These are phyloP conservation scores for Bostrychus sinensis DNA, from an alignment of 2,113 vertebrate genomes.

Conservation along the genomic window DNA sequence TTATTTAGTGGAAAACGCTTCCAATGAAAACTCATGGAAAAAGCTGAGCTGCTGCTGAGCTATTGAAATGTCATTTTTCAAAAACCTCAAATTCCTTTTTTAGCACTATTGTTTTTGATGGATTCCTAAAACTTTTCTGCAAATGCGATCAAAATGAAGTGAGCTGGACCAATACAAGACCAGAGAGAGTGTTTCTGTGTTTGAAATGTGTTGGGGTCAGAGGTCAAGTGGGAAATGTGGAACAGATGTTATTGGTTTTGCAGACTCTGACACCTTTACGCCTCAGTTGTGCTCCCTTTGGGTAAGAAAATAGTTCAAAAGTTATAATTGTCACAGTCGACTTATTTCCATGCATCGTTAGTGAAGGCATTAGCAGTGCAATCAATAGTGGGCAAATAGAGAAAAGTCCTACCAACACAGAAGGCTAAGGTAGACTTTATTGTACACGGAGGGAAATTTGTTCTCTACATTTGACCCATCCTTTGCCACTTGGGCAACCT, in stretches of 20 bases:
- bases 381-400: too few relatives aligned
- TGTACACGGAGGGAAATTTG: too few relatives aligned
- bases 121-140: neutral
- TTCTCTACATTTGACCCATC: too few relatives aligned
- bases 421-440: too few relatives aligned
- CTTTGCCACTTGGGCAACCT: too few relatives aligned
- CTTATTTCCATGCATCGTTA: too few relatives aligned
- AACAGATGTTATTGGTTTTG: slow-evolving; percentile 56
- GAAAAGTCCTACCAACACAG: too few relatives aligned
- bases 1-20: neutral
- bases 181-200: neutral
- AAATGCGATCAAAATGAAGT: neutral
- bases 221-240: slow-evolving; percentile 48
- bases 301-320: neutral
- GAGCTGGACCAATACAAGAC: too few relatives aligned
- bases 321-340: too few relatives aligned
- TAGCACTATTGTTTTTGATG: neutral
- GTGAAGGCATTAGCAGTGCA: too few relatives aligned
- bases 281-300: neutral
- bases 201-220: neutral
- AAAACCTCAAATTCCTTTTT: neutral
- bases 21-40: neutral
- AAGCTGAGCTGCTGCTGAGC: neutral
- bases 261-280: neutral
- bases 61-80: neutral